These are phyloP conservation scores for Rhombomys opimus DNA, from an alignment of 2,113 vertebrate species.

Conservation along the genomic window DNA sequence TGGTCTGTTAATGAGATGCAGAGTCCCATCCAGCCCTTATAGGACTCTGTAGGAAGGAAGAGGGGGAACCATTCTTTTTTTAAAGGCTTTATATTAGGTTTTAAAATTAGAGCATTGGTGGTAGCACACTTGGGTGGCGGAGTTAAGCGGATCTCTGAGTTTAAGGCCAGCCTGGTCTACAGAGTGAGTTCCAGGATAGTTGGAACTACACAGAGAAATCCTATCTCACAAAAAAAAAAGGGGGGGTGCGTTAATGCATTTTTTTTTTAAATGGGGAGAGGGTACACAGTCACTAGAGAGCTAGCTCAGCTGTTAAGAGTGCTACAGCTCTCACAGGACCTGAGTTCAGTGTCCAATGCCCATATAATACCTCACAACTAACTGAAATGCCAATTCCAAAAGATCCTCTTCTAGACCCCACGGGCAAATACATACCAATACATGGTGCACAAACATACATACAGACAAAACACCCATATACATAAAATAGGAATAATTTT, in stretches of 20 bases:
- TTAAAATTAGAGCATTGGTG: slow-evolving; percentile 3
- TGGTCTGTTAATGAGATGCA: not conserved
- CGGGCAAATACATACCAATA: not conserved
- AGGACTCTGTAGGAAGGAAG: not conserved
- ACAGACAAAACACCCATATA: not conserved
- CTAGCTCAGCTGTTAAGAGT: not conserved
- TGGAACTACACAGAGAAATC: not conserved
- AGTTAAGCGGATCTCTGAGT: not conserved
- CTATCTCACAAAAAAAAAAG: too few species aligned
- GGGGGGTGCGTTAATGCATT: too few species aligned
- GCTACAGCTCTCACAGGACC: not conserved
- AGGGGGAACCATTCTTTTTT: not conserved
- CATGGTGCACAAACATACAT: not conserved
- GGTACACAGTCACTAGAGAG: not conserved
- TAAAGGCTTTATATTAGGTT: slow-evolving; percentile 15
- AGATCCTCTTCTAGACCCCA: not conserved
- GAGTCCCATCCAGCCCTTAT: not conserved
- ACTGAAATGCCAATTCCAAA: not conserved
- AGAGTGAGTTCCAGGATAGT: not conserved
- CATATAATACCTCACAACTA: not conserved
- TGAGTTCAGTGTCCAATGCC: not conserved
- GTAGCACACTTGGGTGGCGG: not conserved
- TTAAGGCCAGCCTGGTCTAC: not conserved
- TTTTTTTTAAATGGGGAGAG: not conserved
- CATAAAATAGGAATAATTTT: not conserved